A percentile compares a stretch with the other conserved stretches of the same genome.
Conservation (phyloP, 2,113 vertebrate species). For the Nettapus auritus region DNA sequence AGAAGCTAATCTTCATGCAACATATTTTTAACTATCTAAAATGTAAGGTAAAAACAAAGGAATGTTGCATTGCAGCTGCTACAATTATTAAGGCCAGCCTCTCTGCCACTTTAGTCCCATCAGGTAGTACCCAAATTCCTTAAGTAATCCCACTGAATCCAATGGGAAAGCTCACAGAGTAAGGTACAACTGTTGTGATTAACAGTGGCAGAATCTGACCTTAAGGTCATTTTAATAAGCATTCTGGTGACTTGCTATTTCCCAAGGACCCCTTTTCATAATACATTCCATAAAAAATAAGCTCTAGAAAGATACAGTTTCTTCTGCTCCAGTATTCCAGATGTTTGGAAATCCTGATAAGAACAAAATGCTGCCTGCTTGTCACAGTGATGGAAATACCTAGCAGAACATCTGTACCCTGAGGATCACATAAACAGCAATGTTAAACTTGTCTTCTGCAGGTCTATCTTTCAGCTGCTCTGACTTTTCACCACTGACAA, state of each 20-base stretch:
- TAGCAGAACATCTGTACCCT: neutral
- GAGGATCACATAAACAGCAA: neutral
- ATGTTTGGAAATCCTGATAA: conserved; percentile 4
- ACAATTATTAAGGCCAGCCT: neutral
- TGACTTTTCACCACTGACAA: neutral
- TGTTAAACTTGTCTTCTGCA: neutral
- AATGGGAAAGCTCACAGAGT: conserved; percentile 13
- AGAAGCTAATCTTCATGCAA: neutral
- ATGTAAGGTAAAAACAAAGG: neutral
- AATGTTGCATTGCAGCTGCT: neutral
- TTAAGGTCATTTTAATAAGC: conserved; percentile 67
- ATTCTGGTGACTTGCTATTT: conserved; percentile 30
- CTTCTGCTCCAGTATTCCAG: neutral
- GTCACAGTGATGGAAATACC: neutral
- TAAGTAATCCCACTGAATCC: conserved; percentile 38
- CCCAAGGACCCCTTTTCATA: conserved; percentile 37
- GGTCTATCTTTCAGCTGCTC: neutral
- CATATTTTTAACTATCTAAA: neutral
- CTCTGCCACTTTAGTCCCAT: neutral
- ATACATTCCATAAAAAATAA: conserved; percentile 51
- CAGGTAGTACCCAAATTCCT: conserved; percentile 41
- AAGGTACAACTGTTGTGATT: conserved; percentile 60
- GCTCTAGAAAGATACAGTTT: conserved; percentile 8
- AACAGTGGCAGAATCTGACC: conserved; percentile 64
- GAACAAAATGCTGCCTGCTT: neutral